Evolutionary conservation across 2,888 invertebrate species (phyloP), one percentile per base, ranked within the genome.

Genomic region (Microctonus aethiopoides): DNA sequence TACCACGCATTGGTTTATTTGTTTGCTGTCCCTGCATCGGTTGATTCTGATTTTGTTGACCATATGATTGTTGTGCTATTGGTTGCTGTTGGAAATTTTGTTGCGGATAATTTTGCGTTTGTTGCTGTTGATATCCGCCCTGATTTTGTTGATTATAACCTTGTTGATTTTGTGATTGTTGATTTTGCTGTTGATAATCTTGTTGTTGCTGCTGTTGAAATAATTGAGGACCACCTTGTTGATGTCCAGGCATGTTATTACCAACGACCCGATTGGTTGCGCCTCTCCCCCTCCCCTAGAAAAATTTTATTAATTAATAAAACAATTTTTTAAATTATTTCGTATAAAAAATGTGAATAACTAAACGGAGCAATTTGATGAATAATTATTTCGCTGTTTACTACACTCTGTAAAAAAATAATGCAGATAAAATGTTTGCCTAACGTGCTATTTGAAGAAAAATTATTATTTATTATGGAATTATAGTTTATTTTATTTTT

Each of bases 251-350:
- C 88, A 90, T 90, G 89, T 90, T 90, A 91, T 81, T 86, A 90
- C 87, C 88, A 89, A 87, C 88, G 84, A 79, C 84, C 82, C 86
- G 87, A 86, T 87, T 89, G 88, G 85, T 89, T 89, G 87, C 89
- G 87, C 89, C 89, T 89, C 89, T 89, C 89, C 88, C 89, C 88
- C 89, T 90, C 90, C 88, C 89, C 89, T 90, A 87, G 56, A 84
- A 85, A 78, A 68, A 22, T 68, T 39, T 26, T 57, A 46, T 62
- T n/a, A n/a, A n/a, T 10, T 29, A n/a, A n/a, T 11, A 36, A 32
- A 39, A 22, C 9, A 41, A 59, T n/a, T 26, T 26, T 26, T 54
- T 54, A 7, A 3, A 54, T n/a, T 34, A 3, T 13, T 10, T 13
- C 36, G 5, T 34, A 6, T 46, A 2, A 32, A 2, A 26, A 54